Evolutionary conservation across 2,888 invertebrate genomes (phyloP), one percentile per base, ranked within the genome.

Genomic region (Helobdella robusta): DNA sequence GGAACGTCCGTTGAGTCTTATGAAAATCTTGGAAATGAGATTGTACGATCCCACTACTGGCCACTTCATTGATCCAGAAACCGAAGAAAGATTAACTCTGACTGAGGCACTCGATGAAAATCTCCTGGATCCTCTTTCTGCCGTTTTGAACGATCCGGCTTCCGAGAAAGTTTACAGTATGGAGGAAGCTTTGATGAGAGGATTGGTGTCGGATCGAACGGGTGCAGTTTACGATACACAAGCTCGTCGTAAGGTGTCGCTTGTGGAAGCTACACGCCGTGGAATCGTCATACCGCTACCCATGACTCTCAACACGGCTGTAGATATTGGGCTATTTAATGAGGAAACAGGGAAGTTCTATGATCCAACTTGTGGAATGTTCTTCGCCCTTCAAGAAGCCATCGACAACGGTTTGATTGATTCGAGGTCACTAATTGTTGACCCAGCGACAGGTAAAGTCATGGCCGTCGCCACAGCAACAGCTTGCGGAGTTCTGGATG

Each of bases 161-260:
- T 69, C 69, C 46, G 67, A 70, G 25, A 70, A 68, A 59, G 70
- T 72, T 15, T 62, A 70, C 20, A 71, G 66, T 59, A 61, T 72
- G 6, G 44, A 58, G n/a, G 70, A 72, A 34, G 76, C 80, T 1
- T 72, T 82, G 44, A 73, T 74, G 58, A 73, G 83, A 61, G 89
- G 88, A 67, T 75, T 89, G 50, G 84, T 92, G 62, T 88, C 89
- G 81, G 85, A 87, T 50, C 86, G 87, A 81, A 88, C 69, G 86
- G 87, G 40, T 40, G 71, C 73, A 54, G 74, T 78, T 2, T 72
- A 71, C 23, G 74, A 77, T 61, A 73, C 72, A n/a, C 66, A 66
- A 5, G 54, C 66, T 28, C 54, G 66, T 36, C 68, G 71, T 66
- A 88, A 91, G 81, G 82, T 95, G 64, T 89, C 91, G 4, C 83